These are phyloP conservation scores for Heliconius eleuchia DNA, from an alignment of 1,140 invertebrate species.

Conservation along the genomic window DNA sequence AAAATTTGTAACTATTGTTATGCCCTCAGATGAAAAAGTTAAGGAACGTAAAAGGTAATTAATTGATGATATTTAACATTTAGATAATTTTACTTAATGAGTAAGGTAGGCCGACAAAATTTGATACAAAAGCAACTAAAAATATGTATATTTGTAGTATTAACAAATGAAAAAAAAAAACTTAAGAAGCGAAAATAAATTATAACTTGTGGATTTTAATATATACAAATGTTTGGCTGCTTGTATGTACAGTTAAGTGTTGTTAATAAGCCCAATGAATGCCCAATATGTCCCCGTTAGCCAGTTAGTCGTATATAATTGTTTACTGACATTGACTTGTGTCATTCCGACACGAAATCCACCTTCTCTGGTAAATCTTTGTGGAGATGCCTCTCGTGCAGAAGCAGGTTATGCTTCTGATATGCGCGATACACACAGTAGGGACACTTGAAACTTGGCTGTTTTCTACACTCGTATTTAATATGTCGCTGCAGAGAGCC, in stretches of 20 bases:
- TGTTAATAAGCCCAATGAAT: conserved; percentile 17
- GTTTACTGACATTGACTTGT: conserved; percentile 66
- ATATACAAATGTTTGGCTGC: background rate
- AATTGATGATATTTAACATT: background rate
- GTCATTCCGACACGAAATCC: conserved; percentile 78
- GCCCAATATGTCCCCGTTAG: conserved; percentile 9
- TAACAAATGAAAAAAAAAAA: background rate
- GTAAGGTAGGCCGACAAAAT: background rate
- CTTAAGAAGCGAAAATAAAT: background rate
- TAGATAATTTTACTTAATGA: background rate
- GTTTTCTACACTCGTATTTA: conserved; percentile 86
- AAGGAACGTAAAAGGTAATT: background rate
- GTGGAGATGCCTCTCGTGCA: conserved; percentile 78
- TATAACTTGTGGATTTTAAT: background rate
- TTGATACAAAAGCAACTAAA: background rate
- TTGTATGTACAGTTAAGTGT: conserved; percentile 21
- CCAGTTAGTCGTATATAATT: conserved; percentile 44
- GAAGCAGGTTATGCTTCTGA: conserved; percentile 80
- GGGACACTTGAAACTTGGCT: conserved; percentile 85
- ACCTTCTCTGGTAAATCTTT: conserved; percentile 79
- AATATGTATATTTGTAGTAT: background rate
- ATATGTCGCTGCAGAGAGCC: conserved; percentile 83
- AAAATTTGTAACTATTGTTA: background rate
- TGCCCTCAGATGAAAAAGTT: background rate
- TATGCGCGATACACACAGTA: conserved; percentile 80